Percentiles rank a stretch among this genome's conserved stretches.
Conservation (phyloP, 1,140 invertebrate species). For the Papilio glaucus region DNA sequence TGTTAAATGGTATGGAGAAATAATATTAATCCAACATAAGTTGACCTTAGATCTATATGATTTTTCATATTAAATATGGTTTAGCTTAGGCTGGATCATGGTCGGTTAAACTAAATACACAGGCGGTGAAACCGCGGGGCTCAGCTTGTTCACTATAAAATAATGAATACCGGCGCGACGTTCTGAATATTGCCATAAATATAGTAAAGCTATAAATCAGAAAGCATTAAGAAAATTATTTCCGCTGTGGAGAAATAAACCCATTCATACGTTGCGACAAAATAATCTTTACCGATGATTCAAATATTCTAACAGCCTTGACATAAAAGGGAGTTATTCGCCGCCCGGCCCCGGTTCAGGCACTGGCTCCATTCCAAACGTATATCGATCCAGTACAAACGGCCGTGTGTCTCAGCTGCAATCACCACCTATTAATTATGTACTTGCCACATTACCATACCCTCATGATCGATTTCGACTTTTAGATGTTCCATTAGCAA, state of each 20-base stretch:
- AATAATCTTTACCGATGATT: conserved; percentile 35
- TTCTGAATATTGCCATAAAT: neutral
- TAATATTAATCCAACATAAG: no score
- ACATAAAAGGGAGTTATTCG: conserved; percentile 34
- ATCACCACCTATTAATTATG: conserved; percentile 27
- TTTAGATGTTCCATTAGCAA: no score
- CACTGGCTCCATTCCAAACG: conserved; percentile 37
- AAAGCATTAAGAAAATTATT: conserved; percentile 17
- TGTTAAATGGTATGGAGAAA: no score
- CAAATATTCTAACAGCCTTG: conserved; percentile 38
- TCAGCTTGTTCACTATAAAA: no score
- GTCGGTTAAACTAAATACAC: no score
- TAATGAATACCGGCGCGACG: no score
- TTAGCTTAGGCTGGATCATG: no score
- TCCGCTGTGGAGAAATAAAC: neutral
- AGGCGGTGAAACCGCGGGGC: no score
- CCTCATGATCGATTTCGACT: neutral
- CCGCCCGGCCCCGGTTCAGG: neutral
- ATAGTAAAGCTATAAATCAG: neutral
- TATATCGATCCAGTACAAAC: conserved; percentile 32
- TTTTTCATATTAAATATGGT: no score
- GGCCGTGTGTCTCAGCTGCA: conserved; percentile 14
- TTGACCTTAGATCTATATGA: no score
- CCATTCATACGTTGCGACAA: conserved; percentile 25
- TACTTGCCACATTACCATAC: conserved; percentile 6